Conservation (phyloP, 2,797 vertebrate species). For the Thunnus albacares region DNA sequence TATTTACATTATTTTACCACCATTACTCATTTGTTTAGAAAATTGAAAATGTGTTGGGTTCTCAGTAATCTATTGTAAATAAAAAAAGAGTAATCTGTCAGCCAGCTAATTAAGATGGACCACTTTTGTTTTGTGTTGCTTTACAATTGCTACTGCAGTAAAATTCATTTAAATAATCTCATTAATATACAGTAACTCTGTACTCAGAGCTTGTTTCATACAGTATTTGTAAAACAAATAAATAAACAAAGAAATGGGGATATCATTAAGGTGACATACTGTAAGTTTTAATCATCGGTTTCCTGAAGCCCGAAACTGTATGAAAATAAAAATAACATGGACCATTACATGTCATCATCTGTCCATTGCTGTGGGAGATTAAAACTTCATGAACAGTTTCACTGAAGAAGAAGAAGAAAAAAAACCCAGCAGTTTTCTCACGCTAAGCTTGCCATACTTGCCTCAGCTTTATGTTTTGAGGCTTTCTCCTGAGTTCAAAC, state of each 20-base stretch:
- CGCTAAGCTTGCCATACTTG: background rate
- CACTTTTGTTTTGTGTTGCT: constrained; percentile 13
- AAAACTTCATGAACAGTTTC: background rate
- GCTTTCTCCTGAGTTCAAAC: constrained; percentile 29
- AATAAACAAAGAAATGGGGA: background rate
- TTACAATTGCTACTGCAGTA: background rate
- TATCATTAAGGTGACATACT: background rate
- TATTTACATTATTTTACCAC: background rate
- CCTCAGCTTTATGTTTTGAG: constrained; percentile 13
- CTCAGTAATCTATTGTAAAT: constrained; percentile 8
- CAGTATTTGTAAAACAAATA: background rate
- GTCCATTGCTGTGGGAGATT: background rate
- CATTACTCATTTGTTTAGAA: constrained; percentile 28
- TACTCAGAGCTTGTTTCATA: background rate
- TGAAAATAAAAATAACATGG: background rate
- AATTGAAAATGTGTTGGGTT: constrained; percentile 26
- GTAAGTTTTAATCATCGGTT: background rate
- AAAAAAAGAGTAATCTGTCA: constrained; percentile 30
- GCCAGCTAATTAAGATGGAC: constrained; percentile 12
- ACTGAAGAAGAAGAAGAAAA: background rate
- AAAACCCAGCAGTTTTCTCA: background rate
- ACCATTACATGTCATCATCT: background rate
- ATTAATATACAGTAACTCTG: background rate
- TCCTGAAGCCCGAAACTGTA: background rate
- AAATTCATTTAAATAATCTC: background rate